A percentile compares a stretch with the other conserved stretches of the same genome.
phyloP scores from a whole-genome alignment of 2,113 vertebrate species.

The Charadrius vociferus region DNA sequence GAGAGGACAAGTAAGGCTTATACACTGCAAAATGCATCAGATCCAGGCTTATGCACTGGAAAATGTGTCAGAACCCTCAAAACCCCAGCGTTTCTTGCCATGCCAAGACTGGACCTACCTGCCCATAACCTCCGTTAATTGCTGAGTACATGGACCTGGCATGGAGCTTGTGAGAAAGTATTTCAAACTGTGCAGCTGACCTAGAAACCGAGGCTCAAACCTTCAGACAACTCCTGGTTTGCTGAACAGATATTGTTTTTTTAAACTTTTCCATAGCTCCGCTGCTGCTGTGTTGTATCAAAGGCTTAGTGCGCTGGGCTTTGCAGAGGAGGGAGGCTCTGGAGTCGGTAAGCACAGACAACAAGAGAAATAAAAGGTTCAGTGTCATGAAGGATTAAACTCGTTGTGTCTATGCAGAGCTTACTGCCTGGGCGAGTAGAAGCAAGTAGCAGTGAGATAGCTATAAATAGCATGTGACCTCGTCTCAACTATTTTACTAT shows the following conservation, averaged over 20 bases:
- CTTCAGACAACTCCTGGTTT: neutral
- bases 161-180: neutral
- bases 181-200: neutral
- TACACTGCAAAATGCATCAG: neutral
- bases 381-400: constrained; percentile 40
- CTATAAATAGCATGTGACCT: constrained; percentile 24
- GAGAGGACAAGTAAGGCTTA: neutral
- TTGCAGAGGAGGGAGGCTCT: neutral
- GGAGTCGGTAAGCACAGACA: neutral
- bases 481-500: neutral
- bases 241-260: neutral
- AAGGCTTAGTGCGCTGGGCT: neutral
- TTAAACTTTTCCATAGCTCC: neutral
- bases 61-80: neutral
- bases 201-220: neutral
- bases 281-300: neutral
- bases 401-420: neutral
- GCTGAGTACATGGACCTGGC: neutral
- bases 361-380: constrained; percentile 42
- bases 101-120: neutral
- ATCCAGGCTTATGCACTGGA: neutral
- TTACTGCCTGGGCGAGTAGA: neutral
- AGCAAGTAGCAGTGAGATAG: neutral
- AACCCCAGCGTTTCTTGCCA: neutral
- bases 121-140: neutral